Base-by-base conservation (phyloP, 2,113 vertebrate genomes). In the Nansenia antarctica region DNA sequence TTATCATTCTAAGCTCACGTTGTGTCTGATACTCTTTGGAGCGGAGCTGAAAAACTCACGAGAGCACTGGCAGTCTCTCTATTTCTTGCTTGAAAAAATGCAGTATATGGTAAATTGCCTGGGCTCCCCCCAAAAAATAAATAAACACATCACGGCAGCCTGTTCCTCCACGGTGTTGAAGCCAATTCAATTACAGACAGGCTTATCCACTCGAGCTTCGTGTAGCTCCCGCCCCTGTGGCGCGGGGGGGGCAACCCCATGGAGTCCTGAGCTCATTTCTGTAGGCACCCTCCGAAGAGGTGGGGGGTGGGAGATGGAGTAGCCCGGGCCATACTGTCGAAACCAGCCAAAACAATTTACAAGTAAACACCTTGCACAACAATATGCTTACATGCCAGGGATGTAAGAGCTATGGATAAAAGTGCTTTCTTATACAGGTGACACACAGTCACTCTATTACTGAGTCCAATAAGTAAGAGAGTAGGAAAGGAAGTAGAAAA, bases 151-250 rank as follows among this genome's bases (percentile, higher is more conserved):
- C 66, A 76, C 60, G 5, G 3, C 61, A 69, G 65, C 30, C 49
- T 54, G 69, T 64, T 78, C 18, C 65, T 79, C 6, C 58, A 47
- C 1, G 0, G 27, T 59, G 62, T 68, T 70, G 60, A 76, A 70
- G 61, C 75, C 78, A 82, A 80, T 87, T 84, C 76, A 82, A 80
- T 84, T 83, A 77, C 49, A 52, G 69, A 9, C 59, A 54, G 69
- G 37, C 59, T 66, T 77, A 79, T 78, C 72, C 72, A 69, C 67
- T 65, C 34, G 49, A 81, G 77, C 60, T 22, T 30, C 79, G 31
- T 73, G 61, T 60, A 74, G 62, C 67, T 75, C 42, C 79, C 59
- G 74, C 53, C 64, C 70, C 26, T 7, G 14, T 80, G 81, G 81
- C 77, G 71, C 35, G 54, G 79, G 80, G 53, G 53, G 53, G 74